phyloP scores from a whole-genome alignment of 1,140 invertebrate species.

The Heliconius congener region DNA sequence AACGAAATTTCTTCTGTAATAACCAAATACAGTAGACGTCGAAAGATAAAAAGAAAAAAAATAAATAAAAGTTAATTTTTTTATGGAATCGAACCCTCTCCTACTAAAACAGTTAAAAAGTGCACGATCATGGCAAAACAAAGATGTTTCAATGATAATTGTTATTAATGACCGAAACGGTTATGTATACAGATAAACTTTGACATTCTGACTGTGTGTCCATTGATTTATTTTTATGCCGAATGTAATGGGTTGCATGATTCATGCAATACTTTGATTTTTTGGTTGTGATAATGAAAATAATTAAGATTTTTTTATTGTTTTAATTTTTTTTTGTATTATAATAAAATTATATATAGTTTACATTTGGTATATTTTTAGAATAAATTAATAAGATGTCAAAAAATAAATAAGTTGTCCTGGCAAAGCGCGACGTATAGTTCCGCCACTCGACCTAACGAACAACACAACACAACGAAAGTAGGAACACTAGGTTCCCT shows the following conservation, averaged over 20 bases:
- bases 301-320: neutral
- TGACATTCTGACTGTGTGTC: constrained; percentile 31
- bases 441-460: too few relatives aligned
- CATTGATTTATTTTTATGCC: constrained; percentile 49
- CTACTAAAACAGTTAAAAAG: constrained; percentile 32
- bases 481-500: too few relatives aligned
- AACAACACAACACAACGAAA: too few relatives aligned
- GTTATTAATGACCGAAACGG: constrained; percentile 55
- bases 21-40: neutral
- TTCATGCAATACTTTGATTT: constrained; percentile 20
- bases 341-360: too few relatives aligned
- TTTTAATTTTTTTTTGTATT: too few relatives aligned
- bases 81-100: neutral
- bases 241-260: constrained; percentile 32
- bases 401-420: too few relatives aligned
- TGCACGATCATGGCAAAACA: constrained; percentile 57
- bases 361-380: too few relatives aligned
- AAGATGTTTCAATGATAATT: constrained; percentile 64
- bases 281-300: constrained; percentile 6
- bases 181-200: constrained; percentile 41
- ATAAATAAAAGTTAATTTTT: neutral
- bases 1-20: neutral
- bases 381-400: too few relatives aligned
- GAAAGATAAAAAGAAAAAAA: neutral
- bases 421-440: too few relatives aligned